A percentile compares a stretch with the other conserved stretches of the same genome.
phyloP scores from a whole-genome alignment of 2,113 vertebrate species.

The Nipponia nippon region DNA sequence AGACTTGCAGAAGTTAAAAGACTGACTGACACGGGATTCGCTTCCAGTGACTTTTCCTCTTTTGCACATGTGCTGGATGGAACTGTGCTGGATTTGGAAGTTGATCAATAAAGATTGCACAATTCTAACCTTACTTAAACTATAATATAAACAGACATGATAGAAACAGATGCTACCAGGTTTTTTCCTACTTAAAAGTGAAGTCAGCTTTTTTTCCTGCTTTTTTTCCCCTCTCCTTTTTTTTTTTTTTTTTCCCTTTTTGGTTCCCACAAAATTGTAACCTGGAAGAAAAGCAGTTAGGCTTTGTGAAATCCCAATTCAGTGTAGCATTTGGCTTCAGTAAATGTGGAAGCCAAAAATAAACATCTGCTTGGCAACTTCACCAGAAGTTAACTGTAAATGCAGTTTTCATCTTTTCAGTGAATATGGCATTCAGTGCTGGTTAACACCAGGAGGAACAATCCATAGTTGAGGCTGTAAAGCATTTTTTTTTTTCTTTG shows the following conservation, averaged over 20 bases:
- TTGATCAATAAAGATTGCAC: conserved; percentile 11
- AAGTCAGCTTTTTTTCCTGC: neutral
- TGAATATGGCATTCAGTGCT: conserved; percentile 2
- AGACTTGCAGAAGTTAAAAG: conserved; percentile 3
- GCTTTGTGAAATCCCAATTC: conserved; percentile 28
- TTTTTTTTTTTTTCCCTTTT: neutral
- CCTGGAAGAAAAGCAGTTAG: conserved; percentile 40
- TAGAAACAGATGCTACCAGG: neutral
- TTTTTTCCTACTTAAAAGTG: conserved; percentile 9
- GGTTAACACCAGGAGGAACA: neutral
- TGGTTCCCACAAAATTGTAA: neutral
- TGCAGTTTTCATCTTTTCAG: conserved; percentile 27
- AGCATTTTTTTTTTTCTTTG: neutral
- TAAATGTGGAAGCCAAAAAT: conserved; percentile 54
- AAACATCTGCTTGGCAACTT: conserved; percentile 55
- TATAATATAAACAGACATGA: conserved; percentile 30
- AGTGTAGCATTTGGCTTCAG: conserved; percentile 49
- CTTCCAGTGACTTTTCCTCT: conserved; percentile 29
- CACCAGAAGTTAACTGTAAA: conserved; percentile 21
- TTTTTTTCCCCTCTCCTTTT: fast-evolving
- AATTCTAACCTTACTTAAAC: conserved; percentile 45
- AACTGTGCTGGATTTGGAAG: conserved; percentile 17
- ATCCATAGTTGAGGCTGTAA: conserved; percentile 25
- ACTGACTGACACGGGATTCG: neutral
- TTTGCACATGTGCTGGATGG: conserved; percentile 31